Base-by-base conservation (phyloP, 2,888 invertebrate genomes). In the Copidosoma aretas region DNA sequence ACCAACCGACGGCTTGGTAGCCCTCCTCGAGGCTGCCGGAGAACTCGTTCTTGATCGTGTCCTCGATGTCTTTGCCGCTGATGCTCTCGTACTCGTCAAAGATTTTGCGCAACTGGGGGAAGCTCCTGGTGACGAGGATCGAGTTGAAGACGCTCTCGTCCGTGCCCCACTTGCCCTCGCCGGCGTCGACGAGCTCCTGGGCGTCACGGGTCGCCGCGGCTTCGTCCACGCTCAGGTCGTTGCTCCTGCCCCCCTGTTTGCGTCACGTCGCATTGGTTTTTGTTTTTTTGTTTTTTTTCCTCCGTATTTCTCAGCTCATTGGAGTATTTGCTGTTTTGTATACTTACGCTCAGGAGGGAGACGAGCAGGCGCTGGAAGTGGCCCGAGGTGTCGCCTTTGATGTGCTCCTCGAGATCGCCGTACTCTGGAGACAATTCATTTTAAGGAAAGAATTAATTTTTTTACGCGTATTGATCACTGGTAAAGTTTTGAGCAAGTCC, bases 71-170 rank as follows among this genome's bases (percentile, higher is more conserved):
- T 76, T 91, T 91, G 1, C 94, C 94, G 0, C 93, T 91, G 64
- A 92, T 85, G 80, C 84, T 87, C 76, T 92, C 89, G 82, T 94
- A 94, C 81, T 93, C 92, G 64, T 90, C 87, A 84, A 91, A 90
- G 41, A 87, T 85, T 62, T 83, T 79, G 19, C 87, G 84, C n/a
- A 90, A 79, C 78, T 93, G 93, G 12, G 89, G 88, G 78, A 86
- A 91, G 79, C 91, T 92, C 76, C 93, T 90, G 58, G 93, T 91
- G 74, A 94, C 93, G 63, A 97, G 86, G 62, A 95, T 89, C 76
- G 91, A 89, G 83, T 95, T 94, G 85, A 97, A 95, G 62, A 90
- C 89, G 3, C 93, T 93, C 84, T 95, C 95, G 80, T 95, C 94
- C 0, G 96, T 96, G 64, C 96, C 94, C 75, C 93, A 82, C 71